Percentiles rank a stretch among this genome's conserved stretches.
These are phyloP conservation scores for Salvelinus alpinus DNA, from an alignment of 2,113 vertebrate species.

Conservation along the genomic window DNA sequence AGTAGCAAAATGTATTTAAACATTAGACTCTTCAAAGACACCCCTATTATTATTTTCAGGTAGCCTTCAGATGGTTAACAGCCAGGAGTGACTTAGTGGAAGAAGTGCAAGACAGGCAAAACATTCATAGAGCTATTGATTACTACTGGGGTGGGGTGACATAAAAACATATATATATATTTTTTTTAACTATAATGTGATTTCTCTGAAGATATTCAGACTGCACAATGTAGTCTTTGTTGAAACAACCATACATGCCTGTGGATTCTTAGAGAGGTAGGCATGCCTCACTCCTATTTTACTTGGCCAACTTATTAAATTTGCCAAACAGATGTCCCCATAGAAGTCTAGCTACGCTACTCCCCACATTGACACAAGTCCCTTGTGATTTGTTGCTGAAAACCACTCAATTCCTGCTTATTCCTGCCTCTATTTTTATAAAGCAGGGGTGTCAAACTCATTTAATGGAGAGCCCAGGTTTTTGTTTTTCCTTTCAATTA, in stretches of 20 bases:
- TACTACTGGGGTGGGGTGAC: not conserved
- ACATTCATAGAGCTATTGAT: slow-evolving; percentile 17
- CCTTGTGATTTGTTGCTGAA: slow-evolving; percentile 2
- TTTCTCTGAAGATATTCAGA: not conserved
- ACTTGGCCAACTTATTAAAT: slow-evolving; percentile 34
- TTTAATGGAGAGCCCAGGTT: too few relatives aligned
- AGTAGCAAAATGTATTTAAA: not conserved
- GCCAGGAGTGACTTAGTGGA: not conserved
- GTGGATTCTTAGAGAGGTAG: slow-evolving; percentile 23
- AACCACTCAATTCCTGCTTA: not conserved
- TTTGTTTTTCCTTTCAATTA: too few relatives aligned
- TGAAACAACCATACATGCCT: slow-evolving; percentile 25
- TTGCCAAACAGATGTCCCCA: slow-evolving; percentile 51
- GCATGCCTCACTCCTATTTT: slow-evolving; percentile 33
- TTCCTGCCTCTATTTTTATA: not conserved
- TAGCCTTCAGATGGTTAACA: slow-evolving; percentile 2
- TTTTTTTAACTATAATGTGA: not conserved
- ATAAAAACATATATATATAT: not conserved
- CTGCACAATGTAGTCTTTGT: slow-evolving; percentile 45
- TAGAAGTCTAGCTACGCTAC: slow-evolving; percentile 17
- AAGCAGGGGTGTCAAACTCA: not conserved
- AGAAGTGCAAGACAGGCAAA: not conserved
- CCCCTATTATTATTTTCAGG: not conserved
- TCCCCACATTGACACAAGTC: slow-evolving; percentile 14
- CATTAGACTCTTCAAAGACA: slow-evolving; percentile 12